phyloP scores from a whole-genome alignment of 2,888 invertebrate genomes.

The Argynnis bischoffii region DNA sequence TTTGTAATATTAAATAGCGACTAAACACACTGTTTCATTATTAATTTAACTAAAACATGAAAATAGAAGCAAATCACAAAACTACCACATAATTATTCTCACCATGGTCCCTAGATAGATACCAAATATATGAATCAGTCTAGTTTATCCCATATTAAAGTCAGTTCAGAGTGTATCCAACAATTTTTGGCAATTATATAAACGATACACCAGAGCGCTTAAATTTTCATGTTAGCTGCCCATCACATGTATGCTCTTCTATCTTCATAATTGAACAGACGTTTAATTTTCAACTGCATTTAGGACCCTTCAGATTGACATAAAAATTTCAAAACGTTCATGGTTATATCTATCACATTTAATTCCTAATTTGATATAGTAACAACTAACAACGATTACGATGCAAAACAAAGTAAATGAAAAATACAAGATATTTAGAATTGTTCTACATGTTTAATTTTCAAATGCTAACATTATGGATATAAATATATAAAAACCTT shows the following conservation, averaged over 20 bases:
- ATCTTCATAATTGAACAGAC: conserved; percentile 1
- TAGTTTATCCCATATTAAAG: conserved; percentile 7
- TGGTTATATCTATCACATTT: too few relatives aligned
- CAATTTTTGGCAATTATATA: conserved; percentile 17
- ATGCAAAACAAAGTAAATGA: too few relatives aligned
- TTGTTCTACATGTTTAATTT: too few relatives aligned
- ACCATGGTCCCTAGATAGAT: conserved; percentile 2
- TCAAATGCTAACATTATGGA: too few relatives aligned
- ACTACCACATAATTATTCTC: neutral
- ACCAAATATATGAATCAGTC: conserved; percentile 10
- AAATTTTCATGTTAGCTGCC: conserved; percentile 14
- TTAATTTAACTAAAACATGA: too few relatives aligned
- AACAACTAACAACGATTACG: too few relatives aligned
- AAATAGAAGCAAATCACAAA: neutral
- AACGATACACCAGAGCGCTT: conserved; percentile 8
- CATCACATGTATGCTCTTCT: neutral
- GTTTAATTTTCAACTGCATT: conserved; percentile 8
- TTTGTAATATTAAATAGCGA: too few relatives aligned
- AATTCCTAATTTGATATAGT: too few relatives aligned
- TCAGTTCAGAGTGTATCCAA: conserved; percentile 7
- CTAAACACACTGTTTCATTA: too few relatives aligned
- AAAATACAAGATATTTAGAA: too few relatives aligned
- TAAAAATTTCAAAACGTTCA: neutral
- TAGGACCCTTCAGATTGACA: neutral
- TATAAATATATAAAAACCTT: too few relatives aligned